phyloP scores from a whole-genome alignment of 2,113 vertebrate species.

The Hucho hucho region DNA sequence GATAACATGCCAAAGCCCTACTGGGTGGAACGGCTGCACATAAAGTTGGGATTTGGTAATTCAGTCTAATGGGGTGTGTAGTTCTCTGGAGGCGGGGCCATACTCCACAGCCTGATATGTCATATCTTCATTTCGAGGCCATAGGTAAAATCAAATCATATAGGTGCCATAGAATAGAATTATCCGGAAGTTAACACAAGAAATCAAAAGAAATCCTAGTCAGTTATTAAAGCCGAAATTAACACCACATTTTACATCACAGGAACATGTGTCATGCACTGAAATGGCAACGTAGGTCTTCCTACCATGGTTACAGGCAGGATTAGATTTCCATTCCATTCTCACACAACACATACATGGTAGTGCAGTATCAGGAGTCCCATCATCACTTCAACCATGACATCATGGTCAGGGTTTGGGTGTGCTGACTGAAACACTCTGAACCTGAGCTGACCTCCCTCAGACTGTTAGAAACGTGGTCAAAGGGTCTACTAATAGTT shows the following conservation, averaged over 20 bases:
- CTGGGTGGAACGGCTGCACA: constrained; percentile 71
- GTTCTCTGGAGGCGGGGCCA: constrained; percentile 79
- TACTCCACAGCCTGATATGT: constrained; percentile 80
- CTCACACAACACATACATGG: constrained; percentile 31
- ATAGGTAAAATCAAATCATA: constrained; percentile 31
- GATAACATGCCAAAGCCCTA: constrained; percentile 82
- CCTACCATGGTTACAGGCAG: constrained; percentile 48
- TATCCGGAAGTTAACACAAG: constrained; percentile 70
- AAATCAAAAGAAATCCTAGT: constrained; percentile 65
- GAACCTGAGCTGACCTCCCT: neutral
- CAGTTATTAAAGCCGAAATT: constrained; percentile 59
- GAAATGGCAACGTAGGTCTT: constrained; percentile 47
- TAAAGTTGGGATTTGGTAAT: constrained; percentile 82
- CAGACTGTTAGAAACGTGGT: neutral
- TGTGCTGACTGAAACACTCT: neutral
- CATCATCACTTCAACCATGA: neutral
- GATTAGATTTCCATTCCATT: constrained; percentile 49
- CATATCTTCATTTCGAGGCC: constrained; percentile 79
- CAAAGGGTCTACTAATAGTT: neutral
- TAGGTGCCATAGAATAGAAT: constrained; percentile 78
- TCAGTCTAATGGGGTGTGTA: constrained; percentile 82
- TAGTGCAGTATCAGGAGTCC: constrained; percentile 13
- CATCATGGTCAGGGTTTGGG: neutral
- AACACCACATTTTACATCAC: constrained; percentile 54
- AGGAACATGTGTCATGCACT: constrained; percentile 56